phyloP scores from a whole-genome alignment of 2,888 invertebrate species.

The Piscicola geometra region DNA sequence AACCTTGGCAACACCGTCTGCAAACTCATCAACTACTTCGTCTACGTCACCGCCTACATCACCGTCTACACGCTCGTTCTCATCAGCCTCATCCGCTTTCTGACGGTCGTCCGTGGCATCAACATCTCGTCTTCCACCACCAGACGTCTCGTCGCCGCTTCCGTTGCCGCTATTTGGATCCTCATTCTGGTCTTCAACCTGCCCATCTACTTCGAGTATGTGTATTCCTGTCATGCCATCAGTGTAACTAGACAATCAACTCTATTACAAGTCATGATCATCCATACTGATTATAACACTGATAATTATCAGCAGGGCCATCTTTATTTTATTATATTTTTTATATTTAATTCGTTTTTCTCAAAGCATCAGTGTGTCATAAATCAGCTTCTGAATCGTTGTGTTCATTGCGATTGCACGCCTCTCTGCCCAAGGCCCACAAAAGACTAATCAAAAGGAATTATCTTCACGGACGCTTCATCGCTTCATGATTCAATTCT shows the following conservation, averaged over 20 bases:
- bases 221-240: too few relatives aligned
- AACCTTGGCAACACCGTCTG: slow-evolving; percentile 39
- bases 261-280: too few relatives aligned
- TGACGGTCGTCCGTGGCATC: slow-evolving; percentile 34
- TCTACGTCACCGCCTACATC: slow-evolving; percentile 42
- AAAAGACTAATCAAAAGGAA: too few relatives aligned
- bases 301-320: background rate
- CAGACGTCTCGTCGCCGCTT: slow-evolving; percentile 29
- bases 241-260: too few relatives aligned
- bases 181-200: slow-evolving; percentile 38
- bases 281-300: background rate
- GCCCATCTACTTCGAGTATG: slow-evolving; percentile 37
- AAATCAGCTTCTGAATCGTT: too few relatives aligned
- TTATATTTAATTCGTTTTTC: background rate
- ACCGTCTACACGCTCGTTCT: slow-evolving; percentile 44
- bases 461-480: too few relatives aligned
- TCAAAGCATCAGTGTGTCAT: too few relatives aligned
- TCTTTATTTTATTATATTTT: background rate
- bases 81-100: slow-evolving; percentile 40
- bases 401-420: too few relatives aligned
- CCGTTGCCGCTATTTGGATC: slow-evolving; percentile 38
- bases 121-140: slow-evolving; percentile 19
- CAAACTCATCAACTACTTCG: slow-evolving; percentile 40
- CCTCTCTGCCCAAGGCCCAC: too few relatives aligned
- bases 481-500: too few relatives aligned